Evolutionary conservation across 2,888 invertebrate species (phyloP), one percentile per base, ranked within the genome.

Genomic region (Lottia gigantea): DNA sequence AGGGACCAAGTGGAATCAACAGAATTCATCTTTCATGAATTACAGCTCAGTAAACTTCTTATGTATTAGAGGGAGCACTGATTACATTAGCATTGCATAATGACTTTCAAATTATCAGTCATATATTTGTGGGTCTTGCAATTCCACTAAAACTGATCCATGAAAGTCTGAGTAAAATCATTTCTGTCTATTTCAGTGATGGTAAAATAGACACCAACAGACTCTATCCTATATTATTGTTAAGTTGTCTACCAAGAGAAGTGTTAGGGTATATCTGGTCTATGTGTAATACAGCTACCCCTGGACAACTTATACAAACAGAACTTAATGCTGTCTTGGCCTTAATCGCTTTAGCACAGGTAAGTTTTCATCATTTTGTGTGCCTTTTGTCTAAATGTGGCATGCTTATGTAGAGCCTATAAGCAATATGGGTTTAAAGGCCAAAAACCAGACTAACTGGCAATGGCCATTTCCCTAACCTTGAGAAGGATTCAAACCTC

Each of bases 261-360:
- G 79, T 85, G 23, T 81, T 91, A 19, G 90, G 90, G 7, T 83
- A 88, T 71, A 87, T 91, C 40, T 91, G 90, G 90, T 82, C 83
- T 8, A 76, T 90, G 73, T 89, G 89, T 64, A 90, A 90, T 81
- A 84, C 85, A 47, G 83, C 85, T 3, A 85, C 83, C 4, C 90
- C 90, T 2, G 90, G 90, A 0, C 88, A 89, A 75, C 85, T 91
- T 62, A 86, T 84, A 2, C 80, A 84, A 68, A 80, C 85, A 23
- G 90, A 91, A 78, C 86, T 91, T 66, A 90, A 87, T 79, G 85
- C 89, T 31, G 83, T 89, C n/a, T 82, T 91, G 47, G 90, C 90
- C 3, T 80, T 91, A 45, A 88, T 91, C 62, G 90, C 90, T 16
- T 79, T 90, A 2, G 88, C 89, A 12, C 91, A 90, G 89, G 90